A percentile compares a stretch with the other conserved stretches of the same genome.
phyloP scores from a whole-genome alignment of 1,140 invertebrate genomes.

The Polypedilum pembai region DNA sequence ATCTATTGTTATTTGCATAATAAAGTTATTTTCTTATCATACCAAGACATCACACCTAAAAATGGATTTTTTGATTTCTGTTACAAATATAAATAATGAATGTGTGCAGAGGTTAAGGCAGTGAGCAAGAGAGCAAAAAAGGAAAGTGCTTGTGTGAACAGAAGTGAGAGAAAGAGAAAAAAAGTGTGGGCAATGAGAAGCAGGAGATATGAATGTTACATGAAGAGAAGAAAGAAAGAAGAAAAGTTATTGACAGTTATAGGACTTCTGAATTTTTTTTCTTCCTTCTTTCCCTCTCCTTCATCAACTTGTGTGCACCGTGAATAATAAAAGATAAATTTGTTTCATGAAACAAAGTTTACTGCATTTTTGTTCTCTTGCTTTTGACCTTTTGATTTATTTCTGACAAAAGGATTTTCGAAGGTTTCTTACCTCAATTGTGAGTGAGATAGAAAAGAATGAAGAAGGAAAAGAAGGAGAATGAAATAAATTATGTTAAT shows the following conservation, averaged over 20 bases:
- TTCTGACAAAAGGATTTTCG: conserved; percentile 11
- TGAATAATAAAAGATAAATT: conserved; percentile 15
- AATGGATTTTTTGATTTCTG: neutral
- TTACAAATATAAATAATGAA: no score
- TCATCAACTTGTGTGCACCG: no score
- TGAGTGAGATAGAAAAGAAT: neutral
- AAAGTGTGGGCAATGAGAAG: neutral
- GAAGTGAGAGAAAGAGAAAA: neutral
- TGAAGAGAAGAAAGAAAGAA: conserved; percentile 1
- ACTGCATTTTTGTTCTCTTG: no score
- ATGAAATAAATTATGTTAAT: conserved; percentile 14
- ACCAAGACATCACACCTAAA: neutral
- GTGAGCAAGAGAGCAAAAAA: neutral
- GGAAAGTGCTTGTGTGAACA: neutral
- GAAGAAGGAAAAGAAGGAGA: no score
- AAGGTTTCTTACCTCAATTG: neutral
- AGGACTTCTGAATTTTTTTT: conserved; percentile 21
- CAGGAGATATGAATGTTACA: neutral
- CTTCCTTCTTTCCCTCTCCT: no score
- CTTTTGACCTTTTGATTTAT: conserved; percentile 6
- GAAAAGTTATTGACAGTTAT: conserved; percentile 26
- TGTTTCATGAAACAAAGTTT: neutral
- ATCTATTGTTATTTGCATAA: neutral
- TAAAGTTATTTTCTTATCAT: neutral
- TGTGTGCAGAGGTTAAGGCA: neutral